Evolutionary conservation across 2,888 invertebrate species (phyloP).

Genomic region (Apamea monoglypha): DNA sequence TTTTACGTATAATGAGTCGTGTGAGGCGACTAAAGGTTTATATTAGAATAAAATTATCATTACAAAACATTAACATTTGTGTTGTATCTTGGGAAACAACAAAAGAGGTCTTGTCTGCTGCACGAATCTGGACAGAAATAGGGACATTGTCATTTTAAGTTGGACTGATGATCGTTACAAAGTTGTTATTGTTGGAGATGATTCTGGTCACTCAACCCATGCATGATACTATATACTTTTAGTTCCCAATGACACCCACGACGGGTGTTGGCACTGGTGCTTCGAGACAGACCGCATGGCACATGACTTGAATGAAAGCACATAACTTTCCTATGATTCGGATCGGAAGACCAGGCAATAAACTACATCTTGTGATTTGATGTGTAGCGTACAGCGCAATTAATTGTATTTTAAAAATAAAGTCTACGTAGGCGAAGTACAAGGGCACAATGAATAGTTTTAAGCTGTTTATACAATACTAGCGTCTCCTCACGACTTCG

Average conservation of each 20-base stretch:
- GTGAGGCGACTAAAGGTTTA: conserved; percentile 8
- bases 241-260: conserved; percentile 25
- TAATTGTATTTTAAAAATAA: conserved; percentile 65
- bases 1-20: conserved; percentile 24
- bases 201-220: conserved; percentile 52
- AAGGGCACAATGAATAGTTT: conserved; percentile 57
- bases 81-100: conserved; percentile 6
- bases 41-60: conserved; percentile 12
- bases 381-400: conserved; percentile 49
- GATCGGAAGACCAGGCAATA: conserved; percentile 43
- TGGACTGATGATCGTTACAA: background rate
- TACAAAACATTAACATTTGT: conserved; percentile 11
- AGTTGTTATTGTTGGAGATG: conserved; percentile 2
- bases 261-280: conserved; percentile 26
- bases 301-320: conserved; percentile 59
- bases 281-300: conserved; percentile 45
- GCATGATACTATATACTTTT: conserved; percentile 41
- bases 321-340: conserved; percentile 52
- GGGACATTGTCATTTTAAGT: conserved; percentile 2
- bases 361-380: conserved; percentile 62
- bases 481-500: background rate
- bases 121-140: conserved; percentile 4
- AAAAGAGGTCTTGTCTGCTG: background rate
- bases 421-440: conserved; percentile 53
- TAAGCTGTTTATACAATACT: conserved; percentile 47